Evolutionary conservation across 2,113 vertebrate species (phyloP).

Genomic region (Promerops cafer): DNA sequence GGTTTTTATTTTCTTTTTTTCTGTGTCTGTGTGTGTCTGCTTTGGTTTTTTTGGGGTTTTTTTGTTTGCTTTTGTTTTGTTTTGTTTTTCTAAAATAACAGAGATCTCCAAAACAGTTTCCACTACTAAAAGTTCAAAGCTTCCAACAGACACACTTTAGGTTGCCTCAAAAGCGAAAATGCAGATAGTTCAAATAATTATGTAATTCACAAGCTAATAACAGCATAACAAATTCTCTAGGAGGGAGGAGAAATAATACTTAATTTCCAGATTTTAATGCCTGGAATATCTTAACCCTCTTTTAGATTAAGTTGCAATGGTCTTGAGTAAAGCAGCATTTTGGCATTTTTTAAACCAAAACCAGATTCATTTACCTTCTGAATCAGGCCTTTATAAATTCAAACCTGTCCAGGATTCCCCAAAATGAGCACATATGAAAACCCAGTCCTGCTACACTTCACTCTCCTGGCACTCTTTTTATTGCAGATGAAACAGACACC

Average conservation of each 20-base stretch:
- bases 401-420: background rate
- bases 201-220: conserved; percentile 6
- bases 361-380: background rate
- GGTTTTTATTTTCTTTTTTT: background rate
- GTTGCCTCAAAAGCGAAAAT: conserved; percentile 6
- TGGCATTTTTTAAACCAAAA: background rate
- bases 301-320: background rate
- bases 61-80: background rate
- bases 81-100: background rate
- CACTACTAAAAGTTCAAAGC: background rate
- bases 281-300: background rate
- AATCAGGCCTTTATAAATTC: background rate
- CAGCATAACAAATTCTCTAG: conserved; percentile 16
- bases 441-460: background rate
- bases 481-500: background rate
- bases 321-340: background rate
- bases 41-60: background rate
- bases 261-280: background rate
- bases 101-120: background rate
- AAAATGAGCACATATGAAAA: background rate
- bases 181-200: conserved; percentile 35
- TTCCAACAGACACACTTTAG: background rate
- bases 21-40: rapidly evolving
- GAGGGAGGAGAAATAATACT: background rate
- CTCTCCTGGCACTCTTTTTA: background rate